phyloP scores from a whole-genome alignment of 2,113 vertebrate genomes.

The Talpa occidentalis region DNA sequence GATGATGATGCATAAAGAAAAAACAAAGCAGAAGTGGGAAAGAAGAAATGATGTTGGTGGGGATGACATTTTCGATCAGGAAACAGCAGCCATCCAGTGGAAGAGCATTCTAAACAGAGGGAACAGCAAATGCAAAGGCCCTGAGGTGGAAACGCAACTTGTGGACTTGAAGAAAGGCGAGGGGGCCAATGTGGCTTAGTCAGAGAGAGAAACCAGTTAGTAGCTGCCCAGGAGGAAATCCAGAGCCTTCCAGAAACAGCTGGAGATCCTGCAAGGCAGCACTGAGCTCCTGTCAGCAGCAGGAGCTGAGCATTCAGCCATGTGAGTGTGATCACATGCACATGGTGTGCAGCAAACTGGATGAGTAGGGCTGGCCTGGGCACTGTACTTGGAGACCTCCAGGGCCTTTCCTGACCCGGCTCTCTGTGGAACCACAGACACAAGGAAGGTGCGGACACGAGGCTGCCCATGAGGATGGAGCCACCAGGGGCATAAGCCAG shows the following conservation, averaged over 20 bases:
- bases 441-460: too few relatives aligned
- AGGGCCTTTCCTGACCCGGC: background rate
- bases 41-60: background rate
- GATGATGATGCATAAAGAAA: background rate
- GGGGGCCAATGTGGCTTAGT: background rate
- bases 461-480: too few relatives aligned
- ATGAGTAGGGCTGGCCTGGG: background rate
- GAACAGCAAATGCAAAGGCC: background rate
- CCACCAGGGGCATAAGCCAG: fast-evolving
- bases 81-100: background rate
- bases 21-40: background rate
- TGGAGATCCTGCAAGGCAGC: background rate
- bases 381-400: fast-evolving
- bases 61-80: background rate
- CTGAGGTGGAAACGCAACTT: background rate
- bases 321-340: fast-evolving
- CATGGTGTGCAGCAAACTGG: background rate
- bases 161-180: background rate
- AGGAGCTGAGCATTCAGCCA: background rate
- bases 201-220: background rate
- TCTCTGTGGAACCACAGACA: background rate
- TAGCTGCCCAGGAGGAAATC: background rate
- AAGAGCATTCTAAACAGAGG: background rate
- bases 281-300: background rate
- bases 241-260: background rate